phyloP scores from a whole-genome alignment of 1,140 invertebrate genomes.

The Papilio aristodemus region DNA sequence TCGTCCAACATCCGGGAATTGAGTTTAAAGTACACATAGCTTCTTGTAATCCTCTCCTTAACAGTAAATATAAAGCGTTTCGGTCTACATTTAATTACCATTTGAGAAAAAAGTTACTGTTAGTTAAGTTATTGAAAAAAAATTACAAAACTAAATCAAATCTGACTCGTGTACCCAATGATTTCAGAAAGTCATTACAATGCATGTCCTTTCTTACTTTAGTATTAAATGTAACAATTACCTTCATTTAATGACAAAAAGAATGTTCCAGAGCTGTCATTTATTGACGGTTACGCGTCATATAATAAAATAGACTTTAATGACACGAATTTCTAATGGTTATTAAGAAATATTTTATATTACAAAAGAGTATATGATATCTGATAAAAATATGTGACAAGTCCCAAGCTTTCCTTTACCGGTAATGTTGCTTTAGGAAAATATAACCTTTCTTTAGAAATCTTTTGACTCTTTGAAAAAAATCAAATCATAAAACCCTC shows the following conservation, averaged over 20 bases:
- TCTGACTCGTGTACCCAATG: too few species aligned
- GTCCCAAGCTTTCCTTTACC: not conserved
- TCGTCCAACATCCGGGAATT: not conserved
- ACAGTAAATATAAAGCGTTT: not conserved
- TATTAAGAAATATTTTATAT: not conserved
- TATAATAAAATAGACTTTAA: too few species aligned
- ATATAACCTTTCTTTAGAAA: not conserved
- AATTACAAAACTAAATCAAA: too few species aligned
- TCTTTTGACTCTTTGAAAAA: not conserved
- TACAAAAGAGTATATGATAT: not conserved
- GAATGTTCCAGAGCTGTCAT: too few species aligned
- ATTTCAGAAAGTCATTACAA: too few species aligned
- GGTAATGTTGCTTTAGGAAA: not conserved
- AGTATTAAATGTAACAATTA: too few species aligned
- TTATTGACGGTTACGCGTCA: too few species aligned
- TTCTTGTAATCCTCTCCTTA: not conserved
- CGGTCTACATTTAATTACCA: not conserved
- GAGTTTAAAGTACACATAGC: not conserved
- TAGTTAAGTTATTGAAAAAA: too few species aligned
- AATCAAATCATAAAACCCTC: not conserved
- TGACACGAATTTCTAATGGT: not conserved
- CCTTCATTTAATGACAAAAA: too few species aligned
- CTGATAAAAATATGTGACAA: not conserved
- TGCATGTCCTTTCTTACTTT: too few species aligned
- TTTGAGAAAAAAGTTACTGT: too few species aligned